Base-by-base conservation (phyloP, 2,113 vertebrate genomes). In the Protobothrops mucrosquamatus region DNA sequence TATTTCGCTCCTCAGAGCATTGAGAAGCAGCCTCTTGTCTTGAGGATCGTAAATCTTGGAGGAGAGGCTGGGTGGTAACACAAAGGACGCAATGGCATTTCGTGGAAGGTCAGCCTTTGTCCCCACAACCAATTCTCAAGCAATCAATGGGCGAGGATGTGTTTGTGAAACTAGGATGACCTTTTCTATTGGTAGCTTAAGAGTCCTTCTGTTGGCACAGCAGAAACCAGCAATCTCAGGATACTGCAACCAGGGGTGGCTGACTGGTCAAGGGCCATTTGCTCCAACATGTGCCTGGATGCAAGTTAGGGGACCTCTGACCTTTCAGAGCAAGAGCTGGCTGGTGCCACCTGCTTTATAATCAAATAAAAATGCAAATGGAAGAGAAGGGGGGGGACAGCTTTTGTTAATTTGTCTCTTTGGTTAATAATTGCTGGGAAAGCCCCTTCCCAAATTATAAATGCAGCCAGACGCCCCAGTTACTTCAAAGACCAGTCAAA, bases 361-460 rank as follows among this genome's bases (percentile, higher is more conserved):
- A 93, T 89, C 87, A 89, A 85, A 85, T 93, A 56, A 61, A 89
- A 89, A 91, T 89, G 90, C 34, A 88, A 52, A 61, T 43, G 90
- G 86, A 29, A 39, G 29, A 54, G 86, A 88, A 55, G 51, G 51
- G 24, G 23, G 39, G 85, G 24, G 2, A 39, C 59, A 52, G 64
- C 74, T 81, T 81, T 81, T 81, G 34, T 81, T 81, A 39, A 87
- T 87, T 61, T 59, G 89, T 14, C 89, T 87, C 89, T 85, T 90
- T 64, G 89, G 92, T 87, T 93, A 93, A 93, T 93, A n/a, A 59
- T 52, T 91, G 86, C 86, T 51, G 22, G 64, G 43, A 59, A 89
- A 93, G n/a, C 46, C 87, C 43, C 87, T 89, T 85, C 69, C n/a
- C 87, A 22, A 74, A 89, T 61, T 2, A 86, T 8, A 46, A 54